These are phyloP conservation scores for Propsilocerus akamusi DNA, from an alignment of 1,140 invertebrate species.

Conservation along the genomic window DNA sequence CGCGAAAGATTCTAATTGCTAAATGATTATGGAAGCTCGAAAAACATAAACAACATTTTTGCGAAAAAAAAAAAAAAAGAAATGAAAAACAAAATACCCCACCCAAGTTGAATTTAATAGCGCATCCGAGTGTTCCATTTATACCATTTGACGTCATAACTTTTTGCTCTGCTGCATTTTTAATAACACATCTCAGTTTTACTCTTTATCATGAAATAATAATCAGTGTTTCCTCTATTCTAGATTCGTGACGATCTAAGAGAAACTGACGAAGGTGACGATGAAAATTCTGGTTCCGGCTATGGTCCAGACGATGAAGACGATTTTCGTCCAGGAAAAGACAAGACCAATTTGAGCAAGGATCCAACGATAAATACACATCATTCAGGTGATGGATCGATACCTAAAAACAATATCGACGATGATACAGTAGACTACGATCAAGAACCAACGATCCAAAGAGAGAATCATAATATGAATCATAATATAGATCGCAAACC, in stretches of 20 bases:
- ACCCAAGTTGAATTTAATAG: not conserved
- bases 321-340: not conserved
- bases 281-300: not conserved
- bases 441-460: not conserved
- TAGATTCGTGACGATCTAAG: not conserved
- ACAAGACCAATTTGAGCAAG: not conserved
- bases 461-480: not conserved
- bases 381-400: slow-evolving; percentile 1
- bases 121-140: not conserved
- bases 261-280: not conserved
- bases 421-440: not conserved
- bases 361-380: not conserved
- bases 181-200: not conserved
- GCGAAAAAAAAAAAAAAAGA: not conserved
- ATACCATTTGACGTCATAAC: not conserved
- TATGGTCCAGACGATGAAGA: not conserved
- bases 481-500: too few species aligned
- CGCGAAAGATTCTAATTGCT: not conserved
- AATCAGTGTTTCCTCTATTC: not conserved
- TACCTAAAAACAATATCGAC: not conserved
- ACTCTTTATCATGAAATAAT: too few species aligned
- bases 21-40: not conserved
- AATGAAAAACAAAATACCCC: not conserved
- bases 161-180: not conserved
- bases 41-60: too few species aligned